phyloP scores from a whole-genome alignment of 1,140 invertebrate genomes.

The Apis florea region DNA sequence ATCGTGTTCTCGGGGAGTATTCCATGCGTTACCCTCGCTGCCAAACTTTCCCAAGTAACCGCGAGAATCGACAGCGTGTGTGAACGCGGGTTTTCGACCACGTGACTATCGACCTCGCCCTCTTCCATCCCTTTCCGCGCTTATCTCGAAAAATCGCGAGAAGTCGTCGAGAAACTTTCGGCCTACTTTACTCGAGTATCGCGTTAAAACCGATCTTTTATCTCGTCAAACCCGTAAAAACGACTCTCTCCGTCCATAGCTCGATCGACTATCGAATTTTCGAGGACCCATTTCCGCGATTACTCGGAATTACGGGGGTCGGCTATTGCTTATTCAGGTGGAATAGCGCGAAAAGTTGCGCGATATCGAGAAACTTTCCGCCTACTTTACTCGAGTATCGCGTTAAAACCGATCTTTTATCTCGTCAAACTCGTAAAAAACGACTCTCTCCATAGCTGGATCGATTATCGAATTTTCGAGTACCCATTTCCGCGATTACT shows the following conservation, averaged over 20 bases:
- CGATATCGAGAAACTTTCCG: not conserved
- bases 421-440: no score
- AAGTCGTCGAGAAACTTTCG: not conserved
- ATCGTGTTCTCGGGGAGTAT: conserved; percentile 60
- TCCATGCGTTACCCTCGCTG: not conserved
- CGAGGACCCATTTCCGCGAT: no score
- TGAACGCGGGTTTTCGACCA: not conserved
- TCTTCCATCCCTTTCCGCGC: not conserved
- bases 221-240: no score
- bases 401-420: no score
- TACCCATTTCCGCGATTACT: conserved; percentile 13
- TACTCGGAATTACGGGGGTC: no score
- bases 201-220: no score
- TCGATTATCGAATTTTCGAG: not conserved
- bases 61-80: not conserved
- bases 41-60: conserved; percentile 4
- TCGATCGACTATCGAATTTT: no score
- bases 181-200: no score
- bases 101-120: not conserved
- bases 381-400: no score
- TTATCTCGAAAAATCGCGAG: not conserved
- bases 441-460: no score
- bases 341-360: not conserved
- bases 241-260: no score
- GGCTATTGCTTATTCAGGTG: no score